phyloP scores from a whole-genome alignment of 2,888 invertebrate genomes.

The Alloscopus bannaensis region DNA sequence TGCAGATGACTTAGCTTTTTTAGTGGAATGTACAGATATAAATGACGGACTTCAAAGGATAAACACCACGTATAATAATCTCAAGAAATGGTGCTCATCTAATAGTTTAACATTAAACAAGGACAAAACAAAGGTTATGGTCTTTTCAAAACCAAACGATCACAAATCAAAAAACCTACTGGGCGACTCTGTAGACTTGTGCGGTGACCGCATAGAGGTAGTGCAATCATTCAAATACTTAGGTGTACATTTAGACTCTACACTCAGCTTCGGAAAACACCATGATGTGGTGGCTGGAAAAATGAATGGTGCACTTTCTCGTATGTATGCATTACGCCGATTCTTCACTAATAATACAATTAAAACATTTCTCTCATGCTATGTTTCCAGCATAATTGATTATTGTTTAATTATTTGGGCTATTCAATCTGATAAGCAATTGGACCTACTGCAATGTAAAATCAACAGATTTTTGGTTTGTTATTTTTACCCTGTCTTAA shows the following conservation, averaged over 20 bases:
- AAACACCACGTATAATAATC: neutral
- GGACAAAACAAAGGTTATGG: slow-evolving; percentile 10
- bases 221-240: slow-evolving; percentile 34
- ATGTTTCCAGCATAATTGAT: slow-evolving; percentile 15
- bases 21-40: neutral
- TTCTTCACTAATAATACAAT: slow-evolving; percentile 3
- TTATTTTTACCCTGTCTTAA: too few species aligned
- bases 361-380: slow-evolving; percentile 28
- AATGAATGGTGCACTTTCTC: neutral
- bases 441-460: too few species aligned
- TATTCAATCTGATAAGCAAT: too few species aligned
- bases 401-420: too few species aligned
- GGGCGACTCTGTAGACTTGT: neutral
- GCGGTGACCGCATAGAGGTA: slow-evolving; percentile 9
- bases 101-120: slow-evolving; percentile 24
- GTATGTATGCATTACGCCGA: neutral
- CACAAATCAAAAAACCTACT: neutral
- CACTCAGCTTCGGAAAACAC: slow-evolving; percentile 15
- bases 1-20: slow-evolving; percentile 31
- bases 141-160: slow-evolving; percentile 3
- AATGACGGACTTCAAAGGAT: neutral
- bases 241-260: slow-evolving; percentile 28
- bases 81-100: slow-evolving; percentile 7
- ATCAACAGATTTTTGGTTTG: too few species aligned
- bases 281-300: neutral